Evolutionary conservation across 2,888 invertebrate species (phyloP).

Genomic region (Hirtodrosophila duncani): DNA sequence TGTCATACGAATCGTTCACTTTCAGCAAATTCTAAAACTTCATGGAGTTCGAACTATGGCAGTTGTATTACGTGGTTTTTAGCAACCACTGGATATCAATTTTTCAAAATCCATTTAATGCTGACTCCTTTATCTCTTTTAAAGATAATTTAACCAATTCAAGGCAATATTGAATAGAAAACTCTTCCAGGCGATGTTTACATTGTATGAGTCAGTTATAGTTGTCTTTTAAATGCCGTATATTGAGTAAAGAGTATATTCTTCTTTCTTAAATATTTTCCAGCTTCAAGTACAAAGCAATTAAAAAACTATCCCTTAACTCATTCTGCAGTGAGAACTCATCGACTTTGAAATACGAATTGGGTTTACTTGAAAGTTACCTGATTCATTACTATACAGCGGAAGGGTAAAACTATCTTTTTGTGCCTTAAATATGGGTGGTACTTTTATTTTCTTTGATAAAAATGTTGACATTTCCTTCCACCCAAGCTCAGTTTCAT

Average conservation of each 20-base stretch:
- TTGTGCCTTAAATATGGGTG: constrained; percentile 14
- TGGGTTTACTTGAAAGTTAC: constrained; percentile 14
- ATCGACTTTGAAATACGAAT: constrained; percentile 14
- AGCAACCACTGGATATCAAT: constrained; percentile 4
- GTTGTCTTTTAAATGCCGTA: constrained; percentile 8
- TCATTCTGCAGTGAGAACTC: constrained; percentile 10
- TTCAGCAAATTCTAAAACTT: constrained; percentile 12
- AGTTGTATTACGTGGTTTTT: constrained; percentile 12
- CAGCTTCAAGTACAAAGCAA: constrained; percentile 4
- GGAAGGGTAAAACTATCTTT: constrained; percentile 15
- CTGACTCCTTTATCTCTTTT: constrained; percentile 11
- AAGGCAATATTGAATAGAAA: constrained; percentile 11
- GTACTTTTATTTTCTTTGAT: constrained; percentile 10
- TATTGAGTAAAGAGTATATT: constrained; percentile 4
- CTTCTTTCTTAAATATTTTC: constrained; percentile 4
- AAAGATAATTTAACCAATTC: constrained; percentile 11
- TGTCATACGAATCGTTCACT: constrained; percentile 14
- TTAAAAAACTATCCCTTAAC: constrained; percentile 4
- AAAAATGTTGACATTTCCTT: constrained; percentile 16
- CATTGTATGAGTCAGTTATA: constrained; percentile 14
- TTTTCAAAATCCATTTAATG: constrained; percentile 3
- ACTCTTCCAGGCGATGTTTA: constrained; percentile 12
- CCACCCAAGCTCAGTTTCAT: constrained; percentile 22
- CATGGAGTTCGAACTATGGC: constrained; percentile 8
- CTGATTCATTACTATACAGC: constrained; percentile 10